Evolutionary conservation across 92 coral and sea anemone genomes (phyloP).

Genomic region (Blastomussa wellsi): DNA sequence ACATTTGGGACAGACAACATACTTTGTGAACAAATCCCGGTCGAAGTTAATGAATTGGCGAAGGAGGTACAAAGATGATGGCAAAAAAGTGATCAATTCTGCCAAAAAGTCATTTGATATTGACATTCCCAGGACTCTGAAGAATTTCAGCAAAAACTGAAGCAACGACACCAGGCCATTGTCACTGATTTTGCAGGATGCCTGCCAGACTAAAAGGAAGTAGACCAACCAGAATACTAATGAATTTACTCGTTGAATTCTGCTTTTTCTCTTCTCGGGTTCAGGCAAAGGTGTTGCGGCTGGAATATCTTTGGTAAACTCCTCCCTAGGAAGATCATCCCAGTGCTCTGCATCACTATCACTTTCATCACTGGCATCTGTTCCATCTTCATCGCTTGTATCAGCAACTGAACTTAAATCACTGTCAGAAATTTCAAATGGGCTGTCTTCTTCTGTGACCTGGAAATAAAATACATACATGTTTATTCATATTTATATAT

Average conservation of each 20-base stretch:
- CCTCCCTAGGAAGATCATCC: background rate
- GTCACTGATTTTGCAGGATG: constrained; percentile 51
- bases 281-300: constrained; percentile 4
- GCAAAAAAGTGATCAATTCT: background rate
- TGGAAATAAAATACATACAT: too few relatives aligned
- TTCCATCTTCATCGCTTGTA: too few relatives aligned
- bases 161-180: constrained; percentile 76
- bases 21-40: background rate
- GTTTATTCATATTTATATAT: too few relatives aligned
- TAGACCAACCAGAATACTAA: constrained; percentile 62
- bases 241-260: constrained; percentile 31
- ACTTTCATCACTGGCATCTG: too few relatives aligned
- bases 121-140: constrained; percentile 58
- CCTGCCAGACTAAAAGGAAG: constrained; percentile 56
- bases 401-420: too few relatives aligned
- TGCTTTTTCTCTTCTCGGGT: background rate
- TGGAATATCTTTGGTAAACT: background rate
- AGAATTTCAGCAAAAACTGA: constrained; percentile 46
- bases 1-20: constrained; percentile 10
- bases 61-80: constrained; percentile 7
- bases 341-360: too few relatives aligned
- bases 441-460: too few relatives aligned
- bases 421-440: too few relatives aligned
- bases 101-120: constrained; percentile 35
- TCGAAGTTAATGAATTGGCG: constrained; percentile 3